Percentiles rank a stretch among this genome's conserved stretches.
Evolutionary conservation across 2,888 invertebrate genomes (phyloP).

Genomic region (Orchestes rusci): DNA sequence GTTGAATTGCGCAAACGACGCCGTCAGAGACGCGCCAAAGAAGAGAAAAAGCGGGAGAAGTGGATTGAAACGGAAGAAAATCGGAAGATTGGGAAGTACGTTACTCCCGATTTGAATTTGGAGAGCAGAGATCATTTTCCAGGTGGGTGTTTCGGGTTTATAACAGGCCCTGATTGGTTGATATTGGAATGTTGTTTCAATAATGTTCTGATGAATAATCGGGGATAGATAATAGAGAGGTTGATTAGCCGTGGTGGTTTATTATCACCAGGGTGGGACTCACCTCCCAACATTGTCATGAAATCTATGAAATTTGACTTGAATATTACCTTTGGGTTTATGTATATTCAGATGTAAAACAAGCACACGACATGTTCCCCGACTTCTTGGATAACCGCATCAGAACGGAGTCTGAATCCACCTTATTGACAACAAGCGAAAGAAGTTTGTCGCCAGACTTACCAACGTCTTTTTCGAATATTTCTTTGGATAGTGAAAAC

Average conservation of each 20-base stretch:
- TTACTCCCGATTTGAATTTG: constrained; percentile 55
- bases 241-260: too few species aligned
- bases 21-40: constrained; percentile 64
- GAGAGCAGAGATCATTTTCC: constrained; percentile 55
- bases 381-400: constrained; percentile 17
- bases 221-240: too few species aligned
- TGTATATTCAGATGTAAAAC: constrained; percentile 12
- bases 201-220: too few species aligned
- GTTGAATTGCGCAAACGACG: constrained; percentile 59
- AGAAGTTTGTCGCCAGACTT: constrained; percentile 29
- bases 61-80: constrained; percentile 68
- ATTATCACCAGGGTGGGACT: too few species aligned
- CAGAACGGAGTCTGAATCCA: constrained; percentile 33
- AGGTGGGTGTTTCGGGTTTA: constrained; percentile 12
- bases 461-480: constrained; percentile 29
- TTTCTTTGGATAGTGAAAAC: constrained; percentile 32
- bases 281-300: too few species aligned
- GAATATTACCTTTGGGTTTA: neutral
- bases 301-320: too few species aligned
- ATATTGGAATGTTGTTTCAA: too few species aligned
- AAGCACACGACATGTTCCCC: constrained; percentile 17
- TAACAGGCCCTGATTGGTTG: too few species aligned
- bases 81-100: constrained; percentile 60
- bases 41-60: constrained; percentile 73
- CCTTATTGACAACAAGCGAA: constrained; percentile 32